Base-by-base conservation (phyloP, 2,113 vertebrate genomes). In the Scomber scombrus region DNA sequence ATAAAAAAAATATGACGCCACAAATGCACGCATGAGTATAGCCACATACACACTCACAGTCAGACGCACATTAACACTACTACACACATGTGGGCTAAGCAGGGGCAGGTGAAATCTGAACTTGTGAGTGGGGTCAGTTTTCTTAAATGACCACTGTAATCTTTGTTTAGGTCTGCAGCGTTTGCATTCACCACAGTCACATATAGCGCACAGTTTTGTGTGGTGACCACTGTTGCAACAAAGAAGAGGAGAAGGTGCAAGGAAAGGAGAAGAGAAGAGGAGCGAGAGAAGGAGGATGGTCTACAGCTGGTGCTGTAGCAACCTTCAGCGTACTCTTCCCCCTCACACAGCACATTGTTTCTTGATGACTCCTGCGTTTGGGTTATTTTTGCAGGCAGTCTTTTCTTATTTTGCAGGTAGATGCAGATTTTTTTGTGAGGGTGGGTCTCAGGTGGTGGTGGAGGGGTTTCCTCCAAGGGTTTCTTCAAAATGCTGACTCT, bases 351-450 rank as follows among this genome's bases (percentile, higher is more conserved):
- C 89, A 89, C 78, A 85, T 79, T 71, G 68, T 86, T 94, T 95
- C 91, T 90, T 95, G 93, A 95, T 94, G 94, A 95, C 92, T 93
- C 90, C 66, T 80, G 89, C 55, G 5, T 90, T 93, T 85, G 69
- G 78, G 81, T 69, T 84, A 84, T 93, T 93, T 94, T 93, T 93
- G 78, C 89, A 88, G 76, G 70, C 65, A n/a, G 61, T 69, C 81
- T 90, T 91, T 91, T 91, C 91, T 87, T 79, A 89, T 94, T 95
- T 93, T 94, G 94, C 94, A 90, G 86, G 85, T 91, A 91, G 86
- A 88, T 92, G 93, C 93, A 94, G 86, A 92, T 91, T 94, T 93
- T 84, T 67, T 82, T 77, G 75, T 74, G 86, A 54, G 76, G 87
- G 83, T 87, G 88, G 90, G 90, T 90, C 92, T 95, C 94, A 93